Evolutionary conservation across 2,888 invertebrate genomes (phyloP).

Genomic region (Andrena chrysosceles): DNA sequence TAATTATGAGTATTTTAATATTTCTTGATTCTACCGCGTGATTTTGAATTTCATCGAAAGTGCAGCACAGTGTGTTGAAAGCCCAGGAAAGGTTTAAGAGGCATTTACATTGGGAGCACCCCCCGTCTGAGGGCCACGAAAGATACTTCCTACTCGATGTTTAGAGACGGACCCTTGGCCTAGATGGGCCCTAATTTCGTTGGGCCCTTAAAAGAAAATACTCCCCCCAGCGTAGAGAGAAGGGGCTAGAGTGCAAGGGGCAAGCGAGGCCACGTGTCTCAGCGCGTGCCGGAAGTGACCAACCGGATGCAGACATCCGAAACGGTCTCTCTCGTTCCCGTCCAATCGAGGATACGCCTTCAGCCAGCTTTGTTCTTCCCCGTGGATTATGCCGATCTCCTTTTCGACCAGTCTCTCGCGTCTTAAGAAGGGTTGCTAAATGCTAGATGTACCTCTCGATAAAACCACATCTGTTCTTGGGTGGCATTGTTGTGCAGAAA

Average conservation of each 20-base stretch:
- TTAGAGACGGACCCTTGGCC: slow-evolving; percentile 65
- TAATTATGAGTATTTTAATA: not conserved
- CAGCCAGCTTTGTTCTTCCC: slow-evolving; percentile 74
- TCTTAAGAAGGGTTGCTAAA: slow-evolving; percentile 64
- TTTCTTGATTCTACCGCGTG: not conserved
- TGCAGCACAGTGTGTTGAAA: not conserved
- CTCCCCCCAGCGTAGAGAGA: slow-evolving; percentile 47
- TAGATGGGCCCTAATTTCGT: slow-evolving; percentile 69
- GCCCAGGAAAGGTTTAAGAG: slow-evolving; percentile 31
- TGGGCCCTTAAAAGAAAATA: slow-evolving; percentile 70
- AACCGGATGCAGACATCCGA: slow-evolving; percentile 84
- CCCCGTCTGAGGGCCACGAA: slow-evolving; percentile 46
- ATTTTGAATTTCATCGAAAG: not conserved
- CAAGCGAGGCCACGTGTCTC: slow-evolving; percentile 81
- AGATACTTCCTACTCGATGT: slow-evolving; percentile 66
- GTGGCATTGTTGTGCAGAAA: slow-evolving; percentile 46
- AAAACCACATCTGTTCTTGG: slow-evolving; percentile 63
- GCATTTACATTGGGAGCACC: slow-evolving; percentile 42
- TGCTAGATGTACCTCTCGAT: slow-evolving; percentile 65
- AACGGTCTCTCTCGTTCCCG: slow-evolving; percentile 73
- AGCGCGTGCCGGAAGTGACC: slow-evolving; percentile 85
- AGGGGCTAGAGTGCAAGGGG: slow-evolving; percentile 66
- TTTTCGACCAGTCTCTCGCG: slow-evolving; percentile 54
- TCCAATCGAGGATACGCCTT: slow-evolving; percentile 63
- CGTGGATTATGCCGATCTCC: slow-evolving; percentile 75